Base-by-base conservation (phyloP, 2,113 vertebrate genomes). In the Carlito syrichta region DNA sequence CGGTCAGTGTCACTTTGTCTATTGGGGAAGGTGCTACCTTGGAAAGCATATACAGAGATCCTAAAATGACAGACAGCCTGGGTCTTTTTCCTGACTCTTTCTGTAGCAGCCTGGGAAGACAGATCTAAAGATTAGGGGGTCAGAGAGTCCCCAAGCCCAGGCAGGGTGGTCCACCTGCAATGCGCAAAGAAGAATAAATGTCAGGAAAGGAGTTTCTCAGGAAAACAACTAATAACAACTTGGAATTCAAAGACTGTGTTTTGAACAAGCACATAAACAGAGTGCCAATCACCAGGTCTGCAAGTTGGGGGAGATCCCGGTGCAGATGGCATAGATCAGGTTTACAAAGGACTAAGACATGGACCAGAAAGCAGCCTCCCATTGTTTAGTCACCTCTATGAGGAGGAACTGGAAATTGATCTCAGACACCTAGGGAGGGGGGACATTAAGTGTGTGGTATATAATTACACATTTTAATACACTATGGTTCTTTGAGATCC, bases 381-480 rank as follows among this genome's bases (percentile, higher is more conserved):
- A 12, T 3, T 3, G 22, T 45, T 17, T 5, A 16, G 17, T 2
- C 8, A 63, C 35, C 50, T 58, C 52, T 4, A 0, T 6, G 32
- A 56, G 43, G 23, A 27, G 19, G 63, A 52, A 12, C 40, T 5
- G 30, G 54, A 63, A 77, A 35, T 50, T 20, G 43, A 2, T 6
- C 17, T 17, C 66, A 3, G 66, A 68, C 4, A 2, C 23, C 9
- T 0, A 2, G 25, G 19, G 14, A 0, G 8, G 10, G n/a, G 71
- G 25, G 13, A 13, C 38, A 11, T 86, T 54, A 1, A 48, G 10
- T 4, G 23, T 20, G 10, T 13, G 35, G 68, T 13, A 7, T 8
- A 6, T 22, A 12, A 40, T 32, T 22, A 23, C 8, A 43, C 27
- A 12, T n/a, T 71, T 6, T 12, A 45, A 35, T 23, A 12, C 12